phyloP scores from a whole-genome alignment of 2,113 vertebrate genomes.

The Pterocles gutturalis region DNA sequence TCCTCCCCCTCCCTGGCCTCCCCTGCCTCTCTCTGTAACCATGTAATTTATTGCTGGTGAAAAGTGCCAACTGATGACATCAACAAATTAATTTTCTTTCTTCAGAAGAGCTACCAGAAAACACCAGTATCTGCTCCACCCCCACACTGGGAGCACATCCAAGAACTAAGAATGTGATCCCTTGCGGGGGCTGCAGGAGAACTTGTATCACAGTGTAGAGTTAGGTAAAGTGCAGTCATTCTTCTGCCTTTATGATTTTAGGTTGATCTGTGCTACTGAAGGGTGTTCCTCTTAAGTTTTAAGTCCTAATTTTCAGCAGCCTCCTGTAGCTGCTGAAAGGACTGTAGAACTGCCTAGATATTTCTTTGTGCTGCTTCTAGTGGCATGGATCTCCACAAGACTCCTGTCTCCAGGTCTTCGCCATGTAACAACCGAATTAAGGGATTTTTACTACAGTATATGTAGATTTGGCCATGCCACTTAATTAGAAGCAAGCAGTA shows the following conservation, averaged over 20 bases:
- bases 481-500: not conserved
- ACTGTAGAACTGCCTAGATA: not conserved
- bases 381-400: not conserved
- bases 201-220: not conserved
- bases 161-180: not conserved
- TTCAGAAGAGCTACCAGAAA: constrained; percentile 22
- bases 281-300: not conserved
- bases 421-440: not conserved
- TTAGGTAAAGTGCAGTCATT: not conserved
- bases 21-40: not conserved
- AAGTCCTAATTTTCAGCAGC: not conserved
- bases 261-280: not conserved
- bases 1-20: not conserved
- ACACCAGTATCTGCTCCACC: not conserved
- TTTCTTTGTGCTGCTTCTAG: not conserved
- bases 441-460: not conserved
- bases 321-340: not conserved
- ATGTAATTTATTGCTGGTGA: not conserved
- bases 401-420: not conserved
- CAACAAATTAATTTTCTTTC: constrained; percentile 29
- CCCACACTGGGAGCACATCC: not conserved
- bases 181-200: not conserved
- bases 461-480: not conserved
- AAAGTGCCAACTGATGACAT: constrained; percentile 14
- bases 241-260: not conserved